These are phyloP conservation scores for Clarias macrocephalus DNA, from an alignment of 2,113 vertebrate genomes.

Conservation along the genomic window DNA sequence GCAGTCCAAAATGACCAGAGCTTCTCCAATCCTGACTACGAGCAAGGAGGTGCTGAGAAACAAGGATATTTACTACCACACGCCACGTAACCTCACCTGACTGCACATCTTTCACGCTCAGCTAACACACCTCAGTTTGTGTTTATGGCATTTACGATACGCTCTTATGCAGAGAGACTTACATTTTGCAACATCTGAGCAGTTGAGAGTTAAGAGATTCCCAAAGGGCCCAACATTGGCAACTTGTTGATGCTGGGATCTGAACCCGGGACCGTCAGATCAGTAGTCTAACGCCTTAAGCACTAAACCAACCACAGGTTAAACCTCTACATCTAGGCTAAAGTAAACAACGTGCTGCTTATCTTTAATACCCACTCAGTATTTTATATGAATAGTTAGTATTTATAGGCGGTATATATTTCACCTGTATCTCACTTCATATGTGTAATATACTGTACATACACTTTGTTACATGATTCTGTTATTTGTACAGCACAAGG, in stretches of 20 bases:
- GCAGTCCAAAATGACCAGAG: constrained; percentile 20
- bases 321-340: neutral
- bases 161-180: too few relatives aligned
- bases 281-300: too few relatives aligned
- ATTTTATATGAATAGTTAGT: neutral
- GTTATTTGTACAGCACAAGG: neutral
- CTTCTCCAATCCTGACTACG: neutral
- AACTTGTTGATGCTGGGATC: too few relatives aligned
- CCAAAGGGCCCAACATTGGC: too few relatives aligned
- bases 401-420: neutral
- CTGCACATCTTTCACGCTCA: too few relatives aligned
- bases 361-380: neutral
- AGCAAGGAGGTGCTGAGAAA: neutral
- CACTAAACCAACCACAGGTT: too few relatives aligned
- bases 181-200: too few relatives aligned
- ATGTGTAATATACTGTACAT: neutral
- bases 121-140: neutral
- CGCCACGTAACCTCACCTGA: neutral
- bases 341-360: neutral
- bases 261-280: too few relatives aligned
- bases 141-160: too few relatives aligned
- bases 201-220: too few relatives aligned
- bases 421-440: neutral
- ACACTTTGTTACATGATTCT: neutral
- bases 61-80: constrained; percentile 22